phyloP scores from a whole-genome alignment of 2,113 vertebrate genomes.

The Pungitius pungitius region DNA sequence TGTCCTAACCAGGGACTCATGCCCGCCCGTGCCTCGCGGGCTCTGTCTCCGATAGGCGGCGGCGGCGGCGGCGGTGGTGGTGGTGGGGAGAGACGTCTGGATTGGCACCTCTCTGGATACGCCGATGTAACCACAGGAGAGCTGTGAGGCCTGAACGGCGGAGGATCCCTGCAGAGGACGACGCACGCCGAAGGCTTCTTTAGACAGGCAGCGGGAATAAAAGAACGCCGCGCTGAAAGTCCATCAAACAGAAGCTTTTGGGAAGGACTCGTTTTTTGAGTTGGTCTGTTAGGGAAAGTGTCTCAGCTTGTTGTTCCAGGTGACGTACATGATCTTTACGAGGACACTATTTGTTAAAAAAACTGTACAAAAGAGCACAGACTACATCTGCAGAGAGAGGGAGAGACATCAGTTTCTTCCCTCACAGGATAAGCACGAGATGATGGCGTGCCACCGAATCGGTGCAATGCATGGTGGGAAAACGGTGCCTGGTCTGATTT shows the following conservation, averaged over 20 bases:
- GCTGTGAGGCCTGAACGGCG: slow-evolving; percentile 33
- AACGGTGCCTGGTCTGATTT: slow-evolving; percentile 29
- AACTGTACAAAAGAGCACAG: slow-evolving; percentile 17
- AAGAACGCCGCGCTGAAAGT: slow-evolving; percentile 60
- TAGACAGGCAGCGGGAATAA: slow-evolving; percentile 44
- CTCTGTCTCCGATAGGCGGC: slow-evolving; percentile 38
- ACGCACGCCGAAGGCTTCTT: slow-evolving; percentile 51
- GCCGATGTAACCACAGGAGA: slow-evolving; percentile 47
- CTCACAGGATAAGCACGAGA: slow-evolving; percentile 20
- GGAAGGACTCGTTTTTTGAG: not conserved
- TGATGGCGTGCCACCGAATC: slow-evolving; percentile 9
- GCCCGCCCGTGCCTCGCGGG: slow-evolving; percentile 51
- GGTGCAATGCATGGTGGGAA: slow-evolving; percentile 20
- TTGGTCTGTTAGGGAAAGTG: not conserved
- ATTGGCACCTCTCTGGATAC: slow-evolving; percentile 68
- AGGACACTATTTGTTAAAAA: slow-evolving; percentile 3
- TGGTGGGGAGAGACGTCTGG: slow-evolving; percentile 40
- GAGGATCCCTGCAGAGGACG: slow-evolving; percentile 56
- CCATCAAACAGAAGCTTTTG: slow-evolving; percentile 49
- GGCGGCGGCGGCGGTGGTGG: no score
- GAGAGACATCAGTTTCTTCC: slow-evolving; percentile 17
- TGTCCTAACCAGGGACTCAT: slow-evolving; percentile 70
- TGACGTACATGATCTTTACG: slow-evolving; percentile 1
- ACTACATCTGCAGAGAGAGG: not conserved
- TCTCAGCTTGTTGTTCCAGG: slow-evolving; percentile 27